These are phyloP conservation scores for Pygmarrhopalites habei DNA, from an alignment of 1,140 invertebrate genomes.

Conservation along the genomic window DNA sequence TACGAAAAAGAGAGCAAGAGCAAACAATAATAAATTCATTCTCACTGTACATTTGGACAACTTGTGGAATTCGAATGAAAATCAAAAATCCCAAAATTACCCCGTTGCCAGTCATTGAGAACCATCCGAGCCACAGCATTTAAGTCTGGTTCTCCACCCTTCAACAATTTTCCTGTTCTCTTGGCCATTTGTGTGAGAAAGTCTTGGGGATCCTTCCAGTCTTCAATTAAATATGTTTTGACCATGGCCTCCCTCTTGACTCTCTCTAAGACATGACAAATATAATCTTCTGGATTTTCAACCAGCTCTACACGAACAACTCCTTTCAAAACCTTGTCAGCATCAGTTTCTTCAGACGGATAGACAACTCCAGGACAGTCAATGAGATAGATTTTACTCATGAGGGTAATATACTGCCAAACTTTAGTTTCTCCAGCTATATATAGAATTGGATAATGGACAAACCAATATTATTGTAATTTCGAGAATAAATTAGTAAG, in stretches of 20 bases:
- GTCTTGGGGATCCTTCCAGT: constrained; percentile 71
- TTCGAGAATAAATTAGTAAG: too few species aligned
- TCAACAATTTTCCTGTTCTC: constrained; percentile 80
- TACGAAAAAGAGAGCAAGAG: too few species aligned
- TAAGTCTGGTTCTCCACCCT: constrained; percentile 93
- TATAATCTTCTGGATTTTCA: constrained; percentile 90
- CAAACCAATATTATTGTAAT: too few species aligned
- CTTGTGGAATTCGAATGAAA: too few species aligned
- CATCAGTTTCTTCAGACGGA: constrained; percentile 73
- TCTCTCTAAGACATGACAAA: constrained; percentile 73
- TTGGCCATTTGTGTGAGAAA: constrained; percentile 88
- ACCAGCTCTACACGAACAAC: constrained; percentile 93
- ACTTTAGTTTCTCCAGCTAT: constrained; percentile 98
- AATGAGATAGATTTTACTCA: constrained; percentile 94
- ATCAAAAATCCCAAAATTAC: too few species aligned
- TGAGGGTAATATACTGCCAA: constrained; percentile 99
- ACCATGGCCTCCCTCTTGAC: constrained; percentile 82
- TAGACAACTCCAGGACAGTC: constrained; percentile 99
- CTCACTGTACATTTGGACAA: too few species aligned
- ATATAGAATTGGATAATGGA: too few species aligned
- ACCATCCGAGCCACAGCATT: constrained; percentile 84
- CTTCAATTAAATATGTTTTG: constrained; percentile 82
- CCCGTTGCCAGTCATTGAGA: constrained; percentile 97
- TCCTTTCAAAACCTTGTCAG: constrained; percentile 92
- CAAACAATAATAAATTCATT: too few species aligned